A percentile compares a stretch with the other conserved stretches of the same genome.
Conservation (phyloP, 2,888 invertebrate genomes). For the Heliothis peltigera region DNA sequence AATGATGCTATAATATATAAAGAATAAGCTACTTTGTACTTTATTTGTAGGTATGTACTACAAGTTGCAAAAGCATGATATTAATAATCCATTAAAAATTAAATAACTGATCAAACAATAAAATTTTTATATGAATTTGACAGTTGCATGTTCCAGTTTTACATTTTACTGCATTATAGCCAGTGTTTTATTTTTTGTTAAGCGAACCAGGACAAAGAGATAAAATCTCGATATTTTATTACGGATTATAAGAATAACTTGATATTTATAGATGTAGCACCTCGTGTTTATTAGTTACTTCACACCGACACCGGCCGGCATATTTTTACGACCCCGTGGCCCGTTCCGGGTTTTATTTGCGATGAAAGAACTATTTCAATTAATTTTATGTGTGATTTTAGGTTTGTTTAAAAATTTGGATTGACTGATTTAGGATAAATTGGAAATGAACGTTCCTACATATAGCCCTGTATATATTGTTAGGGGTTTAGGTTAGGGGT, state of each 20-base stretch:
- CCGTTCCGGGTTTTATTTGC: slow-evolving; percentile 49
- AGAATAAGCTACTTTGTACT: no score
- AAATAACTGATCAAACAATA: slow-evolving; percentile 8
- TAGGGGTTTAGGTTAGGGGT: no score
- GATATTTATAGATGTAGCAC: slow-evolving; percentile 57
- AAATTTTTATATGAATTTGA: slow-evolving; percentile 28
- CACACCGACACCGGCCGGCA: slow-evolving; percentile 56
- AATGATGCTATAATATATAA: slow-evolving; percentile 2
- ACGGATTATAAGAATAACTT: slow-evolving; percentile 48
- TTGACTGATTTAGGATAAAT: no score
- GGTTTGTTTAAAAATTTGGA: no score
- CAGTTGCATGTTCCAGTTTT: slow-evolving; percentile 20
- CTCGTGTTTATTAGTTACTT: slow-evolving; percentile 58
- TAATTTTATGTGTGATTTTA: neutral
- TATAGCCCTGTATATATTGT: no score
- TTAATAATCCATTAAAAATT: neutral
- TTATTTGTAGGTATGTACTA: neutral
- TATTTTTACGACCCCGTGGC: slow-evolving; percentile 51
- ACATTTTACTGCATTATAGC: slow-evolving; percentile 18
- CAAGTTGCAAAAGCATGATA: neutral
- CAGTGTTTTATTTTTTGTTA: slow-evolving; percentile 49
- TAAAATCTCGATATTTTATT: slow-evolving; percentile 53
- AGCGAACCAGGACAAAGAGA: slow-evolving; percentile 46
- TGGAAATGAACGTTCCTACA: no score
- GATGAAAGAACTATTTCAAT: slow-evolving; percentile 20